Base-by-base conservation (phyloP, 2,113 vertebrate species). In the Podarcis raffonei region DNA sequence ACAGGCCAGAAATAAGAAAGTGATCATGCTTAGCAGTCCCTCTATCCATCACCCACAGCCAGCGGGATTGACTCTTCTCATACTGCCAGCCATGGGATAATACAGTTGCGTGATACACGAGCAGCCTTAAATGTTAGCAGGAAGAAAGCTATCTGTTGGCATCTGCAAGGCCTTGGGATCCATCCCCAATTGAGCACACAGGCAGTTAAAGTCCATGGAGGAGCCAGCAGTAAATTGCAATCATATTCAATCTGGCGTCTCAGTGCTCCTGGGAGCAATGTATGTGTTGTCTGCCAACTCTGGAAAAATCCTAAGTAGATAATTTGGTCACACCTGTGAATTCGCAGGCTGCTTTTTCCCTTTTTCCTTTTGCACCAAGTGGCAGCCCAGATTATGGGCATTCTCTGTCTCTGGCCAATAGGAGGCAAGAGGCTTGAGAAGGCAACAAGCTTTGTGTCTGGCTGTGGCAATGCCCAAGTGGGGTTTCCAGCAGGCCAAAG, bases 21-120 rank as follows among this genome's bases (percentile, higher is more conserved):
- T 66, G 9, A 89, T 53, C 30, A 18, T 37, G 59, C 53, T 68
- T 75, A 83, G 59, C 25, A 71, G 65, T 37, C n/a, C 69, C 83
- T 53, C 84, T 66, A 68, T 90, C 84, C 59, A 75, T 86, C 89
- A 90, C 37, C 57, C 79, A 86, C 71, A 75, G 39, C 30, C n/a
- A n/a, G 39, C 25, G 15, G 84, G 89, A 76, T 75, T 30, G n/a
- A 81, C 71, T 76, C 32, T 76, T 84, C n/a, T 20, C 7, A 65
- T 8, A 16, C 37, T 37, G 59, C 57, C 72, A 23, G 69, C 71
- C 48, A 30, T 35, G 37, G 57, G 69, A 75, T 22, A 30, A 42
- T 42, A 76, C 18, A 57, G 59, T 16, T 62, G 69, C 22, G 25
- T 35, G 72, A 15, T 35, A 66, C 4, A 27, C 37, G 69, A 85